These are phyloP conservation scores for Conistra vaccinii DNA, from an alignment of 2,888 invertebrate genomes.

Conservation along the genomic window DNA sequence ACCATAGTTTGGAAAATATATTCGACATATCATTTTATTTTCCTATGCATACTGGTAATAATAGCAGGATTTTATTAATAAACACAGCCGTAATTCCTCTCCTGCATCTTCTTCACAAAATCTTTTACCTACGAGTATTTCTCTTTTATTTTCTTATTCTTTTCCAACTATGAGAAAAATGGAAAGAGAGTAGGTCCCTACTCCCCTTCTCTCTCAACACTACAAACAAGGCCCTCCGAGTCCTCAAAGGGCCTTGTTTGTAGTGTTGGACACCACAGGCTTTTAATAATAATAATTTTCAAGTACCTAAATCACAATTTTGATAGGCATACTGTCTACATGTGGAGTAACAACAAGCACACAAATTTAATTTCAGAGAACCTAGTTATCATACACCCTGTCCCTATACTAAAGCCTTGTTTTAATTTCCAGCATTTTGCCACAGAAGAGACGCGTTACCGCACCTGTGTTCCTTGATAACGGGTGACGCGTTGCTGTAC, in stretches of 20 bases:
- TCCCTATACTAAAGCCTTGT: not conserved
- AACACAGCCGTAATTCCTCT: not conserved
- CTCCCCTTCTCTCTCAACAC: no score
- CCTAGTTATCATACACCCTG: no score
- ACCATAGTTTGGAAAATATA: not conserved
- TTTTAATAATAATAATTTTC: not conserved
- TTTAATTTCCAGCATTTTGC: slow-evolving; percentile 92
- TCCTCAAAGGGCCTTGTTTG: no score
- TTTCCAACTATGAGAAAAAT: not conserved
- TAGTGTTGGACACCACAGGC: not conserved
- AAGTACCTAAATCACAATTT: not conserved
- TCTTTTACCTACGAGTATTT: not conserved
- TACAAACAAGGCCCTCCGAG: no score
- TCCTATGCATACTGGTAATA: not conserved
- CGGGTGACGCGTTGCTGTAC: slow-evolving; percentile 96
- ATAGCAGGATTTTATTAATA: not conserved
- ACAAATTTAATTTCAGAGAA: not conserved
- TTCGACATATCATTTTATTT: not conserved
- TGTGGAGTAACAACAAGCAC: no score
- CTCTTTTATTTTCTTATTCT: not conserved
- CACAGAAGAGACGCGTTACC: slow-evolving; percentile 94
- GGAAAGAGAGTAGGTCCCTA: not conserved
- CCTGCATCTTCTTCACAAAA: not conserved
- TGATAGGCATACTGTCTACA: no score
- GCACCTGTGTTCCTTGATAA: slow-evolving; percentile 96